Evolutionary conservation across 2,797 vertebrate genomes (phyloP).

Genomic region (Hirundo rustica): DNA sequence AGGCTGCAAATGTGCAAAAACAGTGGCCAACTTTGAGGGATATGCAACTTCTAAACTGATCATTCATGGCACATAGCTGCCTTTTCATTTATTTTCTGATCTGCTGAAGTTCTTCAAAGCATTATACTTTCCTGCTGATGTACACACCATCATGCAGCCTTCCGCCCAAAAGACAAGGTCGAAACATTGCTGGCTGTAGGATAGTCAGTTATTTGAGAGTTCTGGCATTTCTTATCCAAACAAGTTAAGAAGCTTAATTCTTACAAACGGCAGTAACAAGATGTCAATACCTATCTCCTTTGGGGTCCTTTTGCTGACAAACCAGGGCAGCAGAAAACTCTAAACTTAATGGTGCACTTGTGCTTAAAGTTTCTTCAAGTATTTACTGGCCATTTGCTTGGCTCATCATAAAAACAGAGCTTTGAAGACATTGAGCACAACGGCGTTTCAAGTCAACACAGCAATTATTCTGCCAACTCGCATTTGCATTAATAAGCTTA

Average conservation of each 20-base stretch:
- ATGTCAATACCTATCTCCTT: neutral
- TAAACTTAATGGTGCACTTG: too few relatives aligned
- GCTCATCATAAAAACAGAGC: neutral
- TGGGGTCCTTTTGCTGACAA: neutral
- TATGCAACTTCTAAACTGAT: neutral
- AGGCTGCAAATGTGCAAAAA: neutral
- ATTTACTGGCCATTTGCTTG: neutral
- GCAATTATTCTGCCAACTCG: neutral
- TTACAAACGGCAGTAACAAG: neutral
- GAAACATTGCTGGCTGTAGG: accelerated
- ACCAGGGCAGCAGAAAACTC: neutral
- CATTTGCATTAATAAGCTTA: neutral
- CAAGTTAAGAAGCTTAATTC: neutral
- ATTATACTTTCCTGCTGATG: neutral
- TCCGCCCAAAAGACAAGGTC: neutral
- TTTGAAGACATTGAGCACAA: neutral
- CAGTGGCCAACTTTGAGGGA: neutral
- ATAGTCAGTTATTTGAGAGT: neutral
- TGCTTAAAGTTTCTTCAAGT: neutral
- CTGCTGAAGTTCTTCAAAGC: neutral
- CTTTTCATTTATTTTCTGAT: neutral
- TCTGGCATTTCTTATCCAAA: neutral
- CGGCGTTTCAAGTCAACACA: neutral
- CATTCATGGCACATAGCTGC: neutral
- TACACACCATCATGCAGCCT: neutral